These are phyloP conservation scores for Tryphoninae sp. DNA, from an alignment of 2,888 invertebrate genomes.

Conservation along the genomic window DNA sequence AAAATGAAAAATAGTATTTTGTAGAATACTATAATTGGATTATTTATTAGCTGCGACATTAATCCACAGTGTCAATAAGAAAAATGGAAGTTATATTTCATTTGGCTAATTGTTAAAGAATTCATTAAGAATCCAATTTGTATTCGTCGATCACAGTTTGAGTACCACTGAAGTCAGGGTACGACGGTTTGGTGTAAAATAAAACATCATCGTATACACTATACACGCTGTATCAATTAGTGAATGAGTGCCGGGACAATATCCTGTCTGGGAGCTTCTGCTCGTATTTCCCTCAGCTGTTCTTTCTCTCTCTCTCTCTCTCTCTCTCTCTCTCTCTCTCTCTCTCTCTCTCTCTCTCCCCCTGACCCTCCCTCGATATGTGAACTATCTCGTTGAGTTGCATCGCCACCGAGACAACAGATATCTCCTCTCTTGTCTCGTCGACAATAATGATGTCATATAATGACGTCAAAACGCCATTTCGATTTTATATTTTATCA, in stretches of 20 bases:
- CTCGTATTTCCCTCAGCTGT: constrained; percentile 48
- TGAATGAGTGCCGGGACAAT: constrained; percentile 78
- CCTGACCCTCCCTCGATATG: constrained; percentile 39
- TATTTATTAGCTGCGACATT: neutral
- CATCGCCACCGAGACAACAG: constrained; percentile 28
- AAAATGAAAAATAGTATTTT: neutral
- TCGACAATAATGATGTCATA: constrained; percentile 62
- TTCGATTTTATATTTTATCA: constrained; percentile 14
- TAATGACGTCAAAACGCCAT: constrained; percentile 63
- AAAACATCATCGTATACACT: constrained; percentile 68
- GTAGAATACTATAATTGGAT: no score
- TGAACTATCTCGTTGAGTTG: constrained; percentile 39
- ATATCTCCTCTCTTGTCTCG: constrained; percentile 42
- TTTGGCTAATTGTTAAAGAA: neutral
- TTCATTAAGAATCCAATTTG: neutral
- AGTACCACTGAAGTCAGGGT: constrained; percentile 69
- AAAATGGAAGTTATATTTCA: neutral
- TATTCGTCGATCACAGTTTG: constrained; percentile 66
- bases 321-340: constrained; percentile 40
- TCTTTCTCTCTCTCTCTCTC: constrained; percentile 44
- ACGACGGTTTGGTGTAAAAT: constrained; percentile 71
- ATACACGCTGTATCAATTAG: constrained; percentile 78
- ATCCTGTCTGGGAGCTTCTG: constrained; percentile 75
- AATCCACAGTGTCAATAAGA: neutral
- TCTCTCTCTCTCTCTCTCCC: constrained; percentile 42